Conservation (phyloP, 2,797 vertebrate species). For the Falco concolor region DNA sequence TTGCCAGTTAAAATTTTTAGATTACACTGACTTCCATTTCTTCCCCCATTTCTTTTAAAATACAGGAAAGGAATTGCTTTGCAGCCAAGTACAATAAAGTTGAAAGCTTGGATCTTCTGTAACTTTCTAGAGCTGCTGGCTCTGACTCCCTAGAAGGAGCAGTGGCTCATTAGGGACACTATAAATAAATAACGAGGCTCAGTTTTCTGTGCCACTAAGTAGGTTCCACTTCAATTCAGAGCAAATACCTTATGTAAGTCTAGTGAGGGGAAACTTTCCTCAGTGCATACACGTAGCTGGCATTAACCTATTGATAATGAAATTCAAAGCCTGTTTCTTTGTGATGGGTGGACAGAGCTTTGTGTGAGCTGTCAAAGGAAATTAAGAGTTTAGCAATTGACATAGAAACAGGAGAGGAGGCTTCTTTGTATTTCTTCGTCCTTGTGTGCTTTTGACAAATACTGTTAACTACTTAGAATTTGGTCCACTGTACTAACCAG, state of each 20-base stretch:
- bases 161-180: not conserved
- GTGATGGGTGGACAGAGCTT: not conserved
- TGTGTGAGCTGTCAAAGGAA: conserved; percentile 17
- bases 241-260: not conserved
- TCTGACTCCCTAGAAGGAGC: not conserved
- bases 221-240: conserved; percentile 20
- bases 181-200: not conserved
- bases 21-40: not conserved
- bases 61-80: not conserved
- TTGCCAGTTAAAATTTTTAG: not conserved
- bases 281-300: not conserved
- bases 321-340: conserved; percentile 6
- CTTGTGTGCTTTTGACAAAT: not conserved
- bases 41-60: not conserved
- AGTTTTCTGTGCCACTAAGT: conserved; percentile 24
- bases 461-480: not conserved
- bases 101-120: not conserved
- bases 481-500: not conserved
- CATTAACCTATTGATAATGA: not conserved
- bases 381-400: conserved; percentile 29
- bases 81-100: not conserved
- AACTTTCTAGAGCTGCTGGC: not conserved
- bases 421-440: conserved; percentile 18
- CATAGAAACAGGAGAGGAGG: not conserved
- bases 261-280: not conserved